These are phyloP conservation scores for Brachypteracias leptosomus DNA, from an alignment of 2,113 vertebrate species.

Conservation along the genomic window DNA sequence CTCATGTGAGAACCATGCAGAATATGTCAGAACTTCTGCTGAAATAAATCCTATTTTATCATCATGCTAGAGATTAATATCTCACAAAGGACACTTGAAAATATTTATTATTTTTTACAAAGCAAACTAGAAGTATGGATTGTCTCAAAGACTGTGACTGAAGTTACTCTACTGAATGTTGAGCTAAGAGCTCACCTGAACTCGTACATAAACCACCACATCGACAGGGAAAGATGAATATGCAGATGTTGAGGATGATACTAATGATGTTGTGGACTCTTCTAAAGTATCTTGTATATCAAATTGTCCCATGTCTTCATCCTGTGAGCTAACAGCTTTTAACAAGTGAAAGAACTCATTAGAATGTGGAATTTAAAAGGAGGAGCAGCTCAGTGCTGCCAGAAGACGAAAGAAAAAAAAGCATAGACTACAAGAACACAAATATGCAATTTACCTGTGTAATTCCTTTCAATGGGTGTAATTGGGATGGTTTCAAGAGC, in stretches of 20 bases:
- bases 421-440: not conserved
- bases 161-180: not conserved
- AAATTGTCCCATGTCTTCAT: slow-evolving; percentile 96
- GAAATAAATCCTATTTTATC: not conserved
- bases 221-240: slow-evolving; percentile 98
- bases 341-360: slow-evolving; percentile 41
- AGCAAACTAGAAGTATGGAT: not conserved
- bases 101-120: not conserved
- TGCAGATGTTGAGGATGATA: slow-evolving; percentile 91
- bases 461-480: slow-evolving; percentile 93
- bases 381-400: not conserved
- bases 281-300: slow-evolving; percentile 92
- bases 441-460: slow-evolving; percentile 70
- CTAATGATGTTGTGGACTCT: slow-evolving; percentile 92
- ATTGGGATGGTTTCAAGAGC: slow-evolving; percentile 98
- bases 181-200: slow-evolving; percentile 83
- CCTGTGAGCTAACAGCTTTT: slow-evolving; percentile 87
- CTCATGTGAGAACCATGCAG: not conserved
- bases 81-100: not conserved
- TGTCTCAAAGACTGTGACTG: not conserved
- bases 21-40: not conserved
- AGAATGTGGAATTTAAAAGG: not conserved
- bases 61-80: not conserved
- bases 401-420: not conserved
- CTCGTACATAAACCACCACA: slow-evolving; percentile 96